Evolutionary conservation across 2,113 vertebrate species (phyloP).

Genomic region (Trematocara zebra): DNA sequence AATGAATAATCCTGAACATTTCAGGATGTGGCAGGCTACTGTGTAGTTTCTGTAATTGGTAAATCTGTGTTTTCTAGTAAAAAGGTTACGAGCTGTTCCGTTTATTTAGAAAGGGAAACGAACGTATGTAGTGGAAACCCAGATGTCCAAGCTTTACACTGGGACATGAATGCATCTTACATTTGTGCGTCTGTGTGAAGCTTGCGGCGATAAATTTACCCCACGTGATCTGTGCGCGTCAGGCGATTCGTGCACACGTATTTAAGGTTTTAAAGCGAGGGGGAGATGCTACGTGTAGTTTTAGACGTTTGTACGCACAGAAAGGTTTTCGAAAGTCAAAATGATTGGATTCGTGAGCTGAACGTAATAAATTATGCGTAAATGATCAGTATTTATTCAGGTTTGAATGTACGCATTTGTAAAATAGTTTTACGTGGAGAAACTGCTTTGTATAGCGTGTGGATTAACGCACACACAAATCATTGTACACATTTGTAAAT

Average conservation of each 20-base stretch:
- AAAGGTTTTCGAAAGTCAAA: not conserved
- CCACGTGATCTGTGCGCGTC: not conserved
- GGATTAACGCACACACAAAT: not conserved
- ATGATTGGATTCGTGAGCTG: not conserved
- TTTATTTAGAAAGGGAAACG: not conserved
- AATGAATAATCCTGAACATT: not conserved
- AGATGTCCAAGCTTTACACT: not conserved
- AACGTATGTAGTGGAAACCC: not conserved
- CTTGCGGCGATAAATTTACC: not conserved
- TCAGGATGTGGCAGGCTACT: not conserved
- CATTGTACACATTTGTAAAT: not conserved
- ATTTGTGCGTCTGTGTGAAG: not conserved
- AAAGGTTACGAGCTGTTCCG: not conserved
- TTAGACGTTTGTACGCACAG: not conserved
- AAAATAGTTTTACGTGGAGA: not conserved
- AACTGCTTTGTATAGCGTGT: accelerated
- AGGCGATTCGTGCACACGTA: not conserved
- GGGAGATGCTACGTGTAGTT: not conserved
- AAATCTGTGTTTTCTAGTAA: not conserved
- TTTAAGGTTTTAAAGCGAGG: not conserved
- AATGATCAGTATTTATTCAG: not conserved
- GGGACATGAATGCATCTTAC: not conserved
- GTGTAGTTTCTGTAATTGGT: not conserved
- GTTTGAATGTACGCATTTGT: not conserved
- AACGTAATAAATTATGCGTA: not conserved